Conservation (phyloP, 2,797 vertebrate genomes). For the Spea hammondii region DNA sequence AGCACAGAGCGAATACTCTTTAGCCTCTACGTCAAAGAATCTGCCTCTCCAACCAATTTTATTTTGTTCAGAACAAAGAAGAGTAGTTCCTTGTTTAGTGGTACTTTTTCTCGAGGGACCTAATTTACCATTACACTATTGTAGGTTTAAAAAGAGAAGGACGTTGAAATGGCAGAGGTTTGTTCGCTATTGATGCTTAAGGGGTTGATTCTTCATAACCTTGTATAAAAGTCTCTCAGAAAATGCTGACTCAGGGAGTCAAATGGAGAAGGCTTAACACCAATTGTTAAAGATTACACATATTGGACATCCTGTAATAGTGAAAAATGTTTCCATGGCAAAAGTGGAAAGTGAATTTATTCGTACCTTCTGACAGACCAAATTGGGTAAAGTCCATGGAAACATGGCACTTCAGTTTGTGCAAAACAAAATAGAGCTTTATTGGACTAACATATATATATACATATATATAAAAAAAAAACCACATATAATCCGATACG, state of each 20-base stretch:
- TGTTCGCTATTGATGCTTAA: conserved; percentile 67
- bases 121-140: conserved; percentile 73
- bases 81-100: conserved; percentile 70
- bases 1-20: conserved; percentile 58
- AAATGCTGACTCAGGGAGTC: conserved; percentile 63
- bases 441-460: too few relatives aligned
- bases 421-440: too few relatives aligned
- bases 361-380: not conserved
- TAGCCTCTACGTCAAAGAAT: conserved; percentile 60
- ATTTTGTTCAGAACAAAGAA: conserved; percentile 68
- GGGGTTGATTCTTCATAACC: conserved; percentile 62
- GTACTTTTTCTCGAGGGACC: conserved; percentile 66
- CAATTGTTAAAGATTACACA: conserved; percentile 46
- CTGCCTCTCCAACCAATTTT: conserved; percentile 65
- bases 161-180: conserved; percentile 64
- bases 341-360: conserved; percentile 13
- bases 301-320: conserved; percentile 29
- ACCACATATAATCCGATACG: too few relatives aligned
- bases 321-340: conserved; percentile 37
- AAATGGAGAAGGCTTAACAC: conserved; percentile 46
- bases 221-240: conserved; percentile 62
- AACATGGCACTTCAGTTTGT: not conserved
- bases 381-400: not conserved
- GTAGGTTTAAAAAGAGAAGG: conserved; percentile 68
- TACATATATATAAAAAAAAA: too few relatives aligned